phyloP scores from a whole-genome alignment of 2,888 invertebrate genomes.

The Dasypogon diadema region DNA sequence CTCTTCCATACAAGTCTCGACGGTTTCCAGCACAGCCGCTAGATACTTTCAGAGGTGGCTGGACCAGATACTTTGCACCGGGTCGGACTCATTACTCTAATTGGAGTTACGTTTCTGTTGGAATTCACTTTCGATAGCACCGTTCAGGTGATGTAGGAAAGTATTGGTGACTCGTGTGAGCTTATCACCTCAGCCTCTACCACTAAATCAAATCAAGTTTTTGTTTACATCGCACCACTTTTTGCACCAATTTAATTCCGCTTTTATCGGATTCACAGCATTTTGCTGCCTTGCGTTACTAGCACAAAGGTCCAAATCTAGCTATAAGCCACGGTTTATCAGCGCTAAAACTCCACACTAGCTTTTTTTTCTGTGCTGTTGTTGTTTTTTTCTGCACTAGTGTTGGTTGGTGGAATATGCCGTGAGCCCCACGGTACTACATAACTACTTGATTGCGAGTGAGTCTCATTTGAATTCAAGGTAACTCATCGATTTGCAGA shows the following conservation, averaged over 20 bases:
- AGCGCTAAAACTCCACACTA: neutral
- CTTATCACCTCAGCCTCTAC: no score
- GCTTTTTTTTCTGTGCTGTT: neutral
- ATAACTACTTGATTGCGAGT: slow-evolving; percentile 20
- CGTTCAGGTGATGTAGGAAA: no score
- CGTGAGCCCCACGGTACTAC: no score
- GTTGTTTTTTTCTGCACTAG: neutral
- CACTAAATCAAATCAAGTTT: no score
- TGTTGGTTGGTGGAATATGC: neutral
- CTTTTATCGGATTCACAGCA: neutral
- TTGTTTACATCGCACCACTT: neutral
- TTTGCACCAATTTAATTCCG: neutral
- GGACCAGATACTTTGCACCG: no score
- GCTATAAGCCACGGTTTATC: neutral
- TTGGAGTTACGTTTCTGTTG: no score
- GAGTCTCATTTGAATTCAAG: slow-evolving; percentile 33
- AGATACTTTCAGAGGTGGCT: no score
- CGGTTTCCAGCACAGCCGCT: no score
- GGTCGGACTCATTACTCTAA: no score
- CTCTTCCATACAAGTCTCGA: neutral
- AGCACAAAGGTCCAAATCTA: no score
- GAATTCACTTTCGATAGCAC: no score
- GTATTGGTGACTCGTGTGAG: no score
- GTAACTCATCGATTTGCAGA: slow-evolving; percentile 19
- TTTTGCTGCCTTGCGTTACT: neutral